Evolutionary conservation across 2,888 invertebrate species (phyloP).

Genomic region (Apodemia zela): DNA sequence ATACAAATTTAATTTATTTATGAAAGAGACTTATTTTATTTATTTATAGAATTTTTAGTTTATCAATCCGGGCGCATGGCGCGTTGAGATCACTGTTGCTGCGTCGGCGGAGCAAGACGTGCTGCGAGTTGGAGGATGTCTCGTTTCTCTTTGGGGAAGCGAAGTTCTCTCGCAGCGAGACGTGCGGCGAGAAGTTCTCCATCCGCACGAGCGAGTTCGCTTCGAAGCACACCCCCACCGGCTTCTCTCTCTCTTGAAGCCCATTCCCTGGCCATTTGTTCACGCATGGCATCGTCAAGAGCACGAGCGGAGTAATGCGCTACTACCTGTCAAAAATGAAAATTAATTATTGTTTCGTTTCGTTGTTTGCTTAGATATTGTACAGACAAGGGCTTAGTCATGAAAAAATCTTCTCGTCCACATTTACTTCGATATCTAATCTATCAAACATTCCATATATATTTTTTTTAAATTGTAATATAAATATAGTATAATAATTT

Average conservation of each 20-base stretch:
- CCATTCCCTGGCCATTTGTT: slow-evolving; percentile 98
- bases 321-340: slow-evolving; percentile 59
- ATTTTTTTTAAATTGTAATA: too few species aligned
- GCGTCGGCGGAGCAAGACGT: slow-evolving; percentile 83
- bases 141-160: slow-evolving; percentile 97
- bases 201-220: slow-evolving; percentile 91
- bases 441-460: too few species aligned
- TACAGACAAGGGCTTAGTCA: too few species aligned
- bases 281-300: slow-evolving; percentile 96
- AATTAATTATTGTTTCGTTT: background rate
- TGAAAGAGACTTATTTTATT: background rate
- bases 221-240: slow-evolving; percentile 84
- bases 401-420: too few species aligned
- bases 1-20: background rate
- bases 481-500: too few species aligned
- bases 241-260: slow-evolving; percentile 84
- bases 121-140: slow-evolving; percentile 96
- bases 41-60: slow-evolving; percentile 5
- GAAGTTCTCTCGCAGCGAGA: slow-evolving; percentile 92
- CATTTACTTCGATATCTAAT: too few species aligned
- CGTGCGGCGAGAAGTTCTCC: slow-evolving; percentile 92
- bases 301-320: slow-evolving; percentile 96
- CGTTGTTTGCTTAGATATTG: too few species aligned
- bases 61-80: slow-evolving; percentile 28
- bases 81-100: slow-evolving; percentile 70